Evolutionary conservation across 2,113 vertebrate species (phyloP), one percentile per base, ranked within the genome.

Genomic region (Tragelaphus imberbis): DNA sequence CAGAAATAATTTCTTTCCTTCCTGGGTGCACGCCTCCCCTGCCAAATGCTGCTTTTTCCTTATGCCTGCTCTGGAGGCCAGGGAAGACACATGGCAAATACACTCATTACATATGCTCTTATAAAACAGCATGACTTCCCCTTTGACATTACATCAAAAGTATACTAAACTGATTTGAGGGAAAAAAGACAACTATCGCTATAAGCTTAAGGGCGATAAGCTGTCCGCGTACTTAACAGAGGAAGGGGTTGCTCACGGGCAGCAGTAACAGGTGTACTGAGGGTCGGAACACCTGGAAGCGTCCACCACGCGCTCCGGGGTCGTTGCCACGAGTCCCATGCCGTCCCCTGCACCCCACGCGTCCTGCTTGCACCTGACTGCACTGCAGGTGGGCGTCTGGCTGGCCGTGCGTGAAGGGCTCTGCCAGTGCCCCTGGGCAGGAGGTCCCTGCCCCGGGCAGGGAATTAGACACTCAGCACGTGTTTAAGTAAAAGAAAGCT

Each of bases 291-390:
- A 11, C 33, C 2, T 15, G 8, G 84, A 44, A 51, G 23, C 0
- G 4, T 10, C 44, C 25, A 8, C 14, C 30, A 25, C 15, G 17
- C 0, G 14, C 81, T 49, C 28, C 13, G 33, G 30, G 63, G 19
- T 14, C 1, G 7, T 33, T 81, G 23, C 2, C n/a, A 5, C 1
- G 51, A 25, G 15, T 16, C 10, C 6, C 8, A 0, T 11, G 84
- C 33, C n/a, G 49, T 11, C 49, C 61, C 65, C 47, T 0, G 5
- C 15, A 53, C 58, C 11, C 84, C 19, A 23, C 36, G 14, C 8
- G 13, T 55, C 10, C 53, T n/a, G n/a, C 40, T 58, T 16, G 17
- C 40, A 53, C 44, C 3, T 55, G 65, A 47, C 63, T 7, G 17
- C 17, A 27, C 58, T 2, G 1, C 2, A 1, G 55, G 25, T 33